Evolutionary conservation across 2,888 invertebrate species (phyloP).

Genomic region (Pollenia labialis): DNA sequence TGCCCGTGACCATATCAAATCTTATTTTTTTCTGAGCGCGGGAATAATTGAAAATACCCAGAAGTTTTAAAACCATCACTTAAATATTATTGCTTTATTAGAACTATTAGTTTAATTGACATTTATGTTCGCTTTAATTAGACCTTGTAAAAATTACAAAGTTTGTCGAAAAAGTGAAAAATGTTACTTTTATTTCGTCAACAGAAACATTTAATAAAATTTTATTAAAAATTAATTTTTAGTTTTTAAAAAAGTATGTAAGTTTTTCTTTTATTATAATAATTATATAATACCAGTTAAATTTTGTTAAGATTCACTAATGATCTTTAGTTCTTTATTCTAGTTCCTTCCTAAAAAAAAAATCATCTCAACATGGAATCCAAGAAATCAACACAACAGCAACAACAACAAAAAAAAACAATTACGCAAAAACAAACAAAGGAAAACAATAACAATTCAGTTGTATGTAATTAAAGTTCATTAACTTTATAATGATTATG

Average conservation of each 20-base stretch:
- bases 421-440: background rate
- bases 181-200: too few relatives aligned
- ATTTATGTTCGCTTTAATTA: too few relatives aligned
- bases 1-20: too few relatives aligned
- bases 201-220: too few relatives aligned
- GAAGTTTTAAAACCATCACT: too few relatives aligned
- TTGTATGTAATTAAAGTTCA: slow-evolving; percentile 60
- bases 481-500: slow-evolving; percentile 51
- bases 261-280: background rate
- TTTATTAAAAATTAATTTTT: too few relatives aligned
- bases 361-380: background rate
- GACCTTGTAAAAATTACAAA: too few relatives aligned
- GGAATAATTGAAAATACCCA: too few relatives aligned
- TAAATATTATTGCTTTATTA: too few relatives aligned
- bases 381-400: background rate
- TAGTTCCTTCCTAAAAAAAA: background rate
- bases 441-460: background rate
- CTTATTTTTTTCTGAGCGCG: too few relatives aligned
- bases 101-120: too few relatives aligned
- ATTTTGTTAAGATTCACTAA: background rate
- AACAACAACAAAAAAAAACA: background rate
- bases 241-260: background rate
- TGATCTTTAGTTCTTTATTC: background rate
- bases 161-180: too few relatives aligned
- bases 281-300: background rate